Conservation (phyloP, 2,797 vertebrate species). For the Sebastes vulpes region DNA sequence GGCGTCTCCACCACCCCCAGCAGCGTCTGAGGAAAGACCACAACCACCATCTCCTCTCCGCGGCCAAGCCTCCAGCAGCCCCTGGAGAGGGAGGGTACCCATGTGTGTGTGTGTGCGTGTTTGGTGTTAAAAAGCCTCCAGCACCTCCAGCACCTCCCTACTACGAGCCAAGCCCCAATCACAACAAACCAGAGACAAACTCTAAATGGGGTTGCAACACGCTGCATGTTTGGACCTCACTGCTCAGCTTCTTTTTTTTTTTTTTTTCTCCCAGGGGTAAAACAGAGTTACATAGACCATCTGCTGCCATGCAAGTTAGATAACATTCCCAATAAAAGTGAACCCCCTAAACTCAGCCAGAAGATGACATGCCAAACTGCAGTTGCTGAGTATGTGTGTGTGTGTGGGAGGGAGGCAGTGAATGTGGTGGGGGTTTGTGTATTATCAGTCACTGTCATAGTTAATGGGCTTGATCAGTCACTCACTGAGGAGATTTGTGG, state of each 20-base stretch:
- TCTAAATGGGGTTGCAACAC: constrained; percentile 59
- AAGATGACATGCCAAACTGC: constrained; percentile 39
- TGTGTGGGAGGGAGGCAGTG: neutral
- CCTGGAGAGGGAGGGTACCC: constrained; percentile 13
- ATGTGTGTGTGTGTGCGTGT: neutral
- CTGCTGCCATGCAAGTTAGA: constrained; percentile 63
- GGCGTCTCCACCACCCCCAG: constrained; percentile 63
- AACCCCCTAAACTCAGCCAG: constrained; percentile 36
- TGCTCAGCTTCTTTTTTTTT: neutral
- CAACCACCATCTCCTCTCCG: constrained; percentile 34
- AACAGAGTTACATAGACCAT: constrained; percentile 50
- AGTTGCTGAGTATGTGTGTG: constrained; percentile 18
- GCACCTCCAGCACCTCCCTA: constrained; percentile 34
- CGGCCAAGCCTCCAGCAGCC: constrained; percentile 58
- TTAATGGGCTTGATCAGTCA: constrained; percentile 54
- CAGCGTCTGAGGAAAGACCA: constrained; percentile 60
- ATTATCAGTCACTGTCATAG: constrained; percentile 41
- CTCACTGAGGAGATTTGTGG: constrained; percentile 33
- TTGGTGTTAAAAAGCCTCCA: constrained; percentile 22
- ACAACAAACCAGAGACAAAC: constrained; percentile 66
- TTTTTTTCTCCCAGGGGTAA: constrained; percentile 15
- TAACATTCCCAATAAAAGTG: constrained; percentile 46
- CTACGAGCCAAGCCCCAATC: constrained; percentile 57
- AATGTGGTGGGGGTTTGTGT: constrained; percentile 16
- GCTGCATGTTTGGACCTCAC: constrained; percentile 49